Conservation (phyloP, 2,797 vertebrate species). For the Dromococcyx pavoninus region DNA sequence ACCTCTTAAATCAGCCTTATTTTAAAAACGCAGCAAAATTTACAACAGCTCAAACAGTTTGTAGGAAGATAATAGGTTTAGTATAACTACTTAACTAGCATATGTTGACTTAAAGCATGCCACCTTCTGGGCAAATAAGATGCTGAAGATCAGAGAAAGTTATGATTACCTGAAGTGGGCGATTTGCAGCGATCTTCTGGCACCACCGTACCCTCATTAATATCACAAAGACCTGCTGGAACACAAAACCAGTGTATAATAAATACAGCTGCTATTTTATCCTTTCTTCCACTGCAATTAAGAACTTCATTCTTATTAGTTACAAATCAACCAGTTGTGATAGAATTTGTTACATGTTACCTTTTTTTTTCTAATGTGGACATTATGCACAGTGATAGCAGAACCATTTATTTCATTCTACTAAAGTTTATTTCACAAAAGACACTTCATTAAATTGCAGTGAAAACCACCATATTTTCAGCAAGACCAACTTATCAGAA, state of each 20-base stretch:
- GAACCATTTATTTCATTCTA: not conserved
- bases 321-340: not conserved
- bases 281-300: not conserved
- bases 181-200: conserved; percentile 98
- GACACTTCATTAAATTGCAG: not conserved
- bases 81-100: not conserved
- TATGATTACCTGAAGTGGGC: conserved; percentile 92
- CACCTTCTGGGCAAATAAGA: not conserved
- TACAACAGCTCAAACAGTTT: not conserved
- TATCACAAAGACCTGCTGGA: conserved; percentile 91
- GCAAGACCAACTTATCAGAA: not conserved
- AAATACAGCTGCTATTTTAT: not conserved
- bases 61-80: not conserved
- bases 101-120: not conserved
- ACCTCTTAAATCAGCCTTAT: not conserved
- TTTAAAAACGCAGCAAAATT: not conserved
- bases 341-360: not conserved
- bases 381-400: not conserved
- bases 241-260: conserved; percentile 30
- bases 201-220: conserved; percentile 89
- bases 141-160: conserved; percentile 3
- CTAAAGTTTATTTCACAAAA: not conserved
- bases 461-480: not conserved
- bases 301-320: not conserved
- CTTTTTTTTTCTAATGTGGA: not conserved